A percentile compares a stretch with the other conserved stretches of the same genome.
These are phyloP conservation scores for Montipora foliosa DNA, from an alignment of 64 coral and sea anemone species.

Conservation along the genomic window DNA sequence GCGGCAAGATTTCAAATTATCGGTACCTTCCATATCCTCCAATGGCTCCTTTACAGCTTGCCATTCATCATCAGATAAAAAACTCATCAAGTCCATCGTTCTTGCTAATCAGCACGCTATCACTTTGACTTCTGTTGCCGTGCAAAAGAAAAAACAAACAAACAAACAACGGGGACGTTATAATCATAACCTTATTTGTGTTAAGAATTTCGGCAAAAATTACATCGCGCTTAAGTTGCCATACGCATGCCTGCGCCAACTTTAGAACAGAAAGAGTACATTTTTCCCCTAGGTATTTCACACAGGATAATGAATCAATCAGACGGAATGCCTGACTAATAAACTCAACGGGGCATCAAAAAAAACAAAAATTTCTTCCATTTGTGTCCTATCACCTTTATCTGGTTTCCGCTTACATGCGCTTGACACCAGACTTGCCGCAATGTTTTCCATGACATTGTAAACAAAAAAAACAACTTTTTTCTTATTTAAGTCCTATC, in stretches of 20 bases:
- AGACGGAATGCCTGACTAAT: neutral
- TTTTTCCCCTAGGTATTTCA: neutral
- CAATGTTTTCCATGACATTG: too few relatives aligned
- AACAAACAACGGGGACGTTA: neutral
- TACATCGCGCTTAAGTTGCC: neutral
- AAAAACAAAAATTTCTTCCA: too few relatives aligned
- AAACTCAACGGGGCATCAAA: neutral
- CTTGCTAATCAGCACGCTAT: neutral
- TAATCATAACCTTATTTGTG: neutral
- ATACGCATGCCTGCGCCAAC: neutral
- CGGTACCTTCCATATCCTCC: slow-evolving; percentile 26
- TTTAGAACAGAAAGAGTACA: neutral
- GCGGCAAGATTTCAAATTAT: neutral
- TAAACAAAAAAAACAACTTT: too few relatives aligned
- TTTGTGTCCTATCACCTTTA: too few relatives aligned
- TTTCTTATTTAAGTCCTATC: too few relatives aligned
- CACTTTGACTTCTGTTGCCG: neutral
- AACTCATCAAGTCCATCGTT: slow-evolving; percentile 36
- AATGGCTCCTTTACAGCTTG: neutral
- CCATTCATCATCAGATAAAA: slow-evolving; percentile 41
- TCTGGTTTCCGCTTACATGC: too few relatives aligned
- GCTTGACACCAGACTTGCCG: too few relatives aligned
- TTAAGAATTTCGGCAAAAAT: neutral
- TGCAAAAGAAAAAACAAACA: neutral
- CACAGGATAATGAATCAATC: neutral